Conservation (phyloP, 2,797 vertebrate species). For the Lerista edwardsae region DNA sequence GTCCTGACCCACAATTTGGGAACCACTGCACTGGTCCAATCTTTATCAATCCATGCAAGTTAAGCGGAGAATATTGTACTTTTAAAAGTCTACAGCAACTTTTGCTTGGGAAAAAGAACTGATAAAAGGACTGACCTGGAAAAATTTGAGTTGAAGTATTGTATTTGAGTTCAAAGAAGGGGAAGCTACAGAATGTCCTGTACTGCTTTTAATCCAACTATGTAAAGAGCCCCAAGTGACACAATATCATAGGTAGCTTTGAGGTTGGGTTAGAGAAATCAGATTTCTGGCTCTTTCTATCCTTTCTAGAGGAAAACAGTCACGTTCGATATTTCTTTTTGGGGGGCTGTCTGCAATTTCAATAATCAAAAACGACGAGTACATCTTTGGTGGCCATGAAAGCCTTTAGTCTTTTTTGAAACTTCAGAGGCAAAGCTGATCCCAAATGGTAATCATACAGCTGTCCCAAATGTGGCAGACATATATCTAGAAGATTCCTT, state of each 20-base stretch:
- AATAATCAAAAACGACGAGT: constrained; percentile 25
- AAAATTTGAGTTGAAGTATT: constrained; percentile 11
- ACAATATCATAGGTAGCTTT: constrained; percentile 32
- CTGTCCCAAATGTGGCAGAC: constrained; percentile 27
- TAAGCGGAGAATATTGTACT: not conserved
- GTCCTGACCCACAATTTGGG: no score
- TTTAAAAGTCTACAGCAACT: constrained; percentile 15
- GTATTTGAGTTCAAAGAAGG: not conserved
- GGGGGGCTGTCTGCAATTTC: constrained; percentile 23
- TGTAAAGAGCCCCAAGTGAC: constrained; percentile 42
- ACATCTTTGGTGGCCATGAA: constrained; percentile 16
- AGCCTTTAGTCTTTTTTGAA: constrained; percentile 14
- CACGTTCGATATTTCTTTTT: constrained; percentile 40
- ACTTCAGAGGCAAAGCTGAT: constrained; percentile 38
- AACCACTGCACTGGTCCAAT: not conserved
- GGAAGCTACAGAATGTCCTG: not conserved
- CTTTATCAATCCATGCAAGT: not conserved
- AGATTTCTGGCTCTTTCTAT: constrained; percentile 28
- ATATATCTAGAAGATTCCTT: constrained; percentile 1
- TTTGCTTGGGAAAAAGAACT: constrained; percentile 7
- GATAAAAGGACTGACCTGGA: constrained; percentile 1
- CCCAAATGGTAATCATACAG: constrained; percentile 27
- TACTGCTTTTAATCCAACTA: constrained; percentile 54
- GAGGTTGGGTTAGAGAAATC: constrained; percentile 64
- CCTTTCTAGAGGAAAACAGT: constrained; percentile 42